phyloP scores from a whole-genome alignment of 1,140 invertebrate genomes.

The Drosophila miranda region DNA sequence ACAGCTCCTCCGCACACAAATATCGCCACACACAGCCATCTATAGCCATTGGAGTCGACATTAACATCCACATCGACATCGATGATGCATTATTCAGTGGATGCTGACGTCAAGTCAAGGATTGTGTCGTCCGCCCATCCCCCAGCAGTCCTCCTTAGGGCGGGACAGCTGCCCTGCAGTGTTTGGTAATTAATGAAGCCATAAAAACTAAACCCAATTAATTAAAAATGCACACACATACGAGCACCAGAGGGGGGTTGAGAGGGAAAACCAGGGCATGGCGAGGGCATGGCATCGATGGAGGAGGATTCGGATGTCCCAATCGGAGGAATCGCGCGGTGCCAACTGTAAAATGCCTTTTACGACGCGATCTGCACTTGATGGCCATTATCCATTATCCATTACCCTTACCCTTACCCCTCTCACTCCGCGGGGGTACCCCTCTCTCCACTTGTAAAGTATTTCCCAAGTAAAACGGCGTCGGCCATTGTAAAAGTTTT shows the following conservation, averaged over 20 bases:
- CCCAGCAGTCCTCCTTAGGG: background rate
- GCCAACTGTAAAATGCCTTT: constrained; percentile 77
- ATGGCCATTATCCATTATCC: constrained; percentile 75
- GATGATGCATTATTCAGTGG: constrained; percentile 76
- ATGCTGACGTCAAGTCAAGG: constrained; percentile 68
- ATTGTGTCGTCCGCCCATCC: constrained; percentile 9
- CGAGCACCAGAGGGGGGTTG: constrained; percentile 8
- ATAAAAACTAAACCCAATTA: constrained; percentile 82
- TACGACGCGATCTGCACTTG: constrained; percentile 77
- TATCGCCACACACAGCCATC: background rate
- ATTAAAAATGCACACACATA: constrained; percentile 77
- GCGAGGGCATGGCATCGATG: constrained; percentile 7
- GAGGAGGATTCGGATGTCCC: constrained; percentile 31
- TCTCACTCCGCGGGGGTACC: background rate
- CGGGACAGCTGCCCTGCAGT: constrained; percentile 24
- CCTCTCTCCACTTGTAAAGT: constrained; percentile 44
- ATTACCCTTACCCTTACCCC: constrained; percentile 7
- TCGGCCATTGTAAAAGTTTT: constrained; percentile 80
- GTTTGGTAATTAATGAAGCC: constrained; percentile 80
- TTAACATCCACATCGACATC: constrained; percentile 21
- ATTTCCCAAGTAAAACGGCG: constrained; percentile 73
- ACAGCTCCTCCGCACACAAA: constrained; percentile 45
- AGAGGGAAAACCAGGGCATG: constrained; percentile 15
- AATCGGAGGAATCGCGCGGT: constrained; percentile 52
- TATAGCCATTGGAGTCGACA: too few relatives aligned